A percentile compares a stretch with the other conserved stretches of the same genome.
phyloP scores from a whole-genome alignment of 2,888 invertebrate species.

The Plemyria rubiginata region DNA sequence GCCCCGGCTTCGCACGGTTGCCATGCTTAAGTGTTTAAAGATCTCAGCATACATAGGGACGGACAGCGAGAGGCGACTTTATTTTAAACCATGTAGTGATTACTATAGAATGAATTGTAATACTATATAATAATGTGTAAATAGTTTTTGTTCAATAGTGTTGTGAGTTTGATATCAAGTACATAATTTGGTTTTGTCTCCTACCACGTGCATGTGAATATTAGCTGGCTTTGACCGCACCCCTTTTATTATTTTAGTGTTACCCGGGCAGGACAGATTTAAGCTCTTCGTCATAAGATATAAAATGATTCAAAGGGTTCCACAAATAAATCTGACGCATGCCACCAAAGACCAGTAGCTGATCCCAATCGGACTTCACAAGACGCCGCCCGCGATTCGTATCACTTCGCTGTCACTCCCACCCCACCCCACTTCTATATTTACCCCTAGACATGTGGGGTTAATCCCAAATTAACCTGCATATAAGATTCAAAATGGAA shows the following conservation, averaged over 20 bases:
- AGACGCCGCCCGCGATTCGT: not conserved
- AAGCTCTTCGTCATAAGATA: not conserved
- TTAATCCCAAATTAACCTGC: constrained; percentile 13
- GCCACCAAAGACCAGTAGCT: not conserved
- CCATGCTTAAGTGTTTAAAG: too few relatives aligned
- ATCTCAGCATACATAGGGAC: too few relatives aligned
- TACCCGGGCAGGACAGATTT: not conserved
- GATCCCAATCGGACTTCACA: constrained; percentile 17
- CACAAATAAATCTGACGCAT: constrained; percentile 10
- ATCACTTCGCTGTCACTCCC: not conserved
- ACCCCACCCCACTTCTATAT: constrained; percentile 11
- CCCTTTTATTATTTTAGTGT: not conserved
- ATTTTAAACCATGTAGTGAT: too few relatives aligned
- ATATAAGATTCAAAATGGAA: not conserved
- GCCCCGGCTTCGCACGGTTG: too few relatives aligned
- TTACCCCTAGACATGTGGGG: constrained; percentile 13
- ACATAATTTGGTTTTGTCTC: too few relatives aligned
- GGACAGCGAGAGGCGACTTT: too few relatives aligned
- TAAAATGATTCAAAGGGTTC: constrained; percentile 8
- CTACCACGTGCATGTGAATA: too few relatives aligned
- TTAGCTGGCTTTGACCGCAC: not conserved
- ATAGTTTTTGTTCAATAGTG: too few relatives aligned
- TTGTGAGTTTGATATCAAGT: too few relatives aligned
- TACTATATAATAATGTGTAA: too few relatives aligned
- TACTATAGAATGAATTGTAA: too few relatives aligned